Conservation (phyloP, 2,113 vertebrate species). For the Manacus vitellinus region DNA sequence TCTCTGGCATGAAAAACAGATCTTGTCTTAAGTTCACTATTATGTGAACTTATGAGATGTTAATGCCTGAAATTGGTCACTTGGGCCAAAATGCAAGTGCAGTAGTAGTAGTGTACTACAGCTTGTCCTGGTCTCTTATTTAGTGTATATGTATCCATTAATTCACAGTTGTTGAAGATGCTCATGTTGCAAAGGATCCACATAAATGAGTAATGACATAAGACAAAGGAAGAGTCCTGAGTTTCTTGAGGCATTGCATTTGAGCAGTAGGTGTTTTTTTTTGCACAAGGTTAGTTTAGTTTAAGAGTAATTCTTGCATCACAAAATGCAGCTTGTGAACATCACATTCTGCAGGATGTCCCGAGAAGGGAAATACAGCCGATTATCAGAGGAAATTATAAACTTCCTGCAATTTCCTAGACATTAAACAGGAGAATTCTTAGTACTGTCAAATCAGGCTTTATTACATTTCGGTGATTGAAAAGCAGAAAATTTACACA, state of each 20-base stretch:
- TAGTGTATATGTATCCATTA: neutral
- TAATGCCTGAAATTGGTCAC: neutral
- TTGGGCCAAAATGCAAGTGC: neutral
- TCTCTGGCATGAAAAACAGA: neutral
- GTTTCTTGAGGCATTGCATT: neutral
- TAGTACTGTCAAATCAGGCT: neutral
- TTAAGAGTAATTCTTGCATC: neutral
- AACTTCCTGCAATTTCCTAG: constrained; percentile 7
- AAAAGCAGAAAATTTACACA: neutral
- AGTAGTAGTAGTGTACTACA: neutral
- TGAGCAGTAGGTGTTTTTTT: neutral
- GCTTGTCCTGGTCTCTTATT: neutral
- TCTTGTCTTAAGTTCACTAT: neutral
- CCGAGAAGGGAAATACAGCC: neutral
- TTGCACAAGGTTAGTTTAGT: neutral
- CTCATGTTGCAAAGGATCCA: neutral
- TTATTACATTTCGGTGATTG: neutral
- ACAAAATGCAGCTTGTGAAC: neutral
- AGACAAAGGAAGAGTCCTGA: neutral
- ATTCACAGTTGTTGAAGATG: neutral
- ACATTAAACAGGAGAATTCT: neutral
- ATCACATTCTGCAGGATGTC: neutral
- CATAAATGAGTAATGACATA: neutral
- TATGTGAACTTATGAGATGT: neutral
- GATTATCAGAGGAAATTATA: neutral